These are phyloP conservation scores for Zeuzera pyrina DNA, from an alignment of 2,888 invertebrate species.

Conservation along the genomic window DNA sequence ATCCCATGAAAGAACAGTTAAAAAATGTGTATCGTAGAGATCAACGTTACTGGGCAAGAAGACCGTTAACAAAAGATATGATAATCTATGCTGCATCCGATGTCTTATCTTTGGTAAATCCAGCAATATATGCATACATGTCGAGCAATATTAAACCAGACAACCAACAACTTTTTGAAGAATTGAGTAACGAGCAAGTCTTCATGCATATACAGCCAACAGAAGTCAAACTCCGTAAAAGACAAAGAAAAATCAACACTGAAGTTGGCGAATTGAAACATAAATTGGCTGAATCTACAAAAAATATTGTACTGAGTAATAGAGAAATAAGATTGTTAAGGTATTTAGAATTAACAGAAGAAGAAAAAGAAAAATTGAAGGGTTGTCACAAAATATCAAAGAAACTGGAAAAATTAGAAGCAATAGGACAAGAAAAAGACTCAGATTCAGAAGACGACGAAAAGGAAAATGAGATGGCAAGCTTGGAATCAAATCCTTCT, in stretches of 20 bases:
- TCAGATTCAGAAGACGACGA: constrained; percentile 83
- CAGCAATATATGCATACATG: constrained; percentile 83
- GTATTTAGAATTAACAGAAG: constrained; percentile 92
- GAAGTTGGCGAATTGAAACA: constrained; percentile 90
- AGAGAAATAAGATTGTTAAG: constrained; percentile 90
- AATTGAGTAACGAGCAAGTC: constrained; percentile 91
- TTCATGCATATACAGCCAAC: constrained; percentile 88
- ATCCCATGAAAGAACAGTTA: constrained; percentile 92
- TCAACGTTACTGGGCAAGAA: constrained; percentile 90
- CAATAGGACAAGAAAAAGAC: constrained; percentile 82
- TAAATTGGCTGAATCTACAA: constrained; percentile 85
- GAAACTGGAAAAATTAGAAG: constrained; percentile 91
- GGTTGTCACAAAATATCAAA: constrained; percentile 93
- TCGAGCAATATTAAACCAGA: constrained; percentile 80
- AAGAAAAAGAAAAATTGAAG: constrained; percentile 92
- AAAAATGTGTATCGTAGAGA: constrained; percentile 89
- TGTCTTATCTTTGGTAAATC: constrained; percentile 88
- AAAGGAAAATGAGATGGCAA: constrained; percentile 83
- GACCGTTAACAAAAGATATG: constrained; percentile 93
- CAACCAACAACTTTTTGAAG: constrained; percentile 81
- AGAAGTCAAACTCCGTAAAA: constrained; percentile 89
- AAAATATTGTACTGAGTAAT: constrained; percentile 92
- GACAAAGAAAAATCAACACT: constrained; percentile 91
- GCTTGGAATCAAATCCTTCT: constrained; percentile 85
- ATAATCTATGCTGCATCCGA: constrained; percentile 92